Conservation (phyloP, 2,888 invertebrate species). For the Drosophila diplacantha region DNA sequence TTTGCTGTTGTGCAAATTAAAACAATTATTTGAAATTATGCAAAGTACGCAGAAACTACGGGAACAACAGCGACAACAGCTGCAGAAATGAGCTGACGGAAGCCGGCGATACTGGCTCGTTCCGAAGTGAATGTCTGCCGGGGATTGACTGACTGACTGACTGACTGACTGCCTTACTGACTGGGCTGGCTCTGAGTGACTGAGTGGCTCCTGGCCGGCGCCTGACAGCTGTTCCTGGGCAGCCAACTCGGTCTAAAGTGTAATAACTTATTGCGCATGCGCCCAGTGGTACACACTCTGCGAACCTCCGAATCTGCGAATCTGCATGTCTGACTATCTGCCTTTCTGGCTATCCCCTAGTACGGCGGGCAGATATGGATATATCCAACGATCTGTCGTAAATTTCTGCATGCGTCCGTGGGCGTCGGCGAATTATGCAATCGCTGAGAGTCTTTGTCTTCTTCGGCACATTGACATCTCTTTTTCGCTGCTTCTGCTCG, state of each 20-base stretch:
- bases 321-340: constrained; percentile 19
- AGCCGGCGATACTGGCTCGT: constrained; percentile 47
- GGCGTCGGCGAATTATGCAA: constrained; percentile 55
- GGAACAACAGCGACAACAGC: constrained; percentile 49
- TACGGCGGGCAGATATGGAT: constrained; percentile 18
- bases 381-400: constrained; percentile 42
- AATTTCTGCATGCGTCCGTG: constrained; percentile 44
- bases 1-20: constrained; percentile 62
- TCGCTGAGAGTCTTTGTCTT: constrained; percentile 44
- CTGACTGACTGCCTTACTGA: constrained; percentile 45
- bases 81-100: constrained; percentile 65
- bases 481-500: constrained; percentile 22
- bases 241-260: constrained; percentile 23
- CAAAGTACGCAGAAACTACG: constrained; percentile 58
- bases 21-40: constrained; percentile 68
- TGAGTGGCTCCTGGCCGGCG: constrained; percentile 23
- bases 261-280: constrained; percentile 42
- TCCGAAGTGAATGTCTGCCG: constrained; percentile 60
- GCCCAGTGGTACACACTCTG: constrained; percentile 31
- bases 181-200: constrained; percentile 30
- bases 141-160: constrained; percentile 44
- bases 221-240: constrained; percentile 39
- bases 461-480: constrained; percentile 42
- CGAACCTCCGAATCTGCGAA: constrained; percentile 12
- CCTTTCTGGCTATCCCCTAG: constrained; percentile 24